Evolutionary conservation across 1,140 invertebrate species (phyloP).

Genomic region (Gryllus bimaculatus): DNA sequence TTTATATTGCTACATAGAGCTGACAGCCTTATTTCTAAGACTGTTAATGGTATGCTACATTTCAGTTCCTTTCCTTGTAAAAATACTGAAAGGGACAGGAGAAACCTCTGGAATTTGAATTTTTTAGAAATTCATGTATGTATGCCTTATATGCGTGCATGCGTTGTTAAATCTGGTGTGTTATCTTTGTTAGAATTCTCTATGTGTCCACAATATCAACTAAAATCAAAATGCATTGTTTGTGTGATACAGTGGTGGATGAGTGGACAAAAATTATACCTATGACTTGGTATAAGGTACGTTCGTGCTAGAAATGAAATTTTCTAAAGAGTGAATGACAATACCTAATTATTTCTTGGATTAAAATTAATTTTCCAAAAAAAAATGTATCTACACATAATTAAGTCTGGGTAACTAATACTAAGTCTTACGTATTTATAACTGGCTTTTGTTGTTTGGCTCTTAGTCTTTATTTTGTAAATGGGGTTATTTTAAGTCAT

Average conservation of each 20-base stretch:
- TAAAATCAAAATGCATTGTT: conserved; percentile 6
- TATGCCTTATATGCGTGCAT: conserved; percentile 4
- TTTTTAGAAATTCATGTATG: background rate
- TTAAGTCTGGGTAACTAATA: conserved; percentile 1
- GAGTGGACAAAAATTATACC: conserved; percentile 4
- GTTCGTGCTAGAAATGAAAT: conserved; percentile 4
- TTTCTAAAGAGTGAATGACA: conserved; percentile 5
- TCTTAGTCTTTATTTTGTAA: conserved; percentile 1
- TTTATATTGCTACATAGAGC: conserved; percentile 5
- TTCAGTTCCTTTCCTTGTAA: conserved; percentile 1
- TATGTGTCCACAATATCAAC: conserved; percentile 1
- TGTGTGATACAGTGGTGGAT: background rate
- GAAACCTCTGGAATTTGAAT: background rate
- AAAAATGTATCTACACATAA: background rate
- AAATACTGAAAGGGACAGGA: background rate
- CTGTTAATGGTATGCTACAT: background rate
- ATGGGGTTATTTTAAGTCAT: conserved; percentile 5
- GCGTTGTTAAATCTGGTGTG: background rate
- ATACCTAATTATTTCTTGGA: background rate
- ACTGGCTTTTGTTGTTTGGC: conserved; percentile 1
- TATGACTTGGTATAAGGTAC: background rate
- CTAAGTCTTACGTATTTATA: background rate
- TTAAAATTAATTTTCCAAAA: conserved; percentile 6
- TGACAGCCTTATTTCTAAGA: background rate
- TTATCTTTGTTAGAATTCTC: background rate